Base-by-base conservation (phyloP, 2,113 vertebrate species). In the Scomber scombrus region DNA sequence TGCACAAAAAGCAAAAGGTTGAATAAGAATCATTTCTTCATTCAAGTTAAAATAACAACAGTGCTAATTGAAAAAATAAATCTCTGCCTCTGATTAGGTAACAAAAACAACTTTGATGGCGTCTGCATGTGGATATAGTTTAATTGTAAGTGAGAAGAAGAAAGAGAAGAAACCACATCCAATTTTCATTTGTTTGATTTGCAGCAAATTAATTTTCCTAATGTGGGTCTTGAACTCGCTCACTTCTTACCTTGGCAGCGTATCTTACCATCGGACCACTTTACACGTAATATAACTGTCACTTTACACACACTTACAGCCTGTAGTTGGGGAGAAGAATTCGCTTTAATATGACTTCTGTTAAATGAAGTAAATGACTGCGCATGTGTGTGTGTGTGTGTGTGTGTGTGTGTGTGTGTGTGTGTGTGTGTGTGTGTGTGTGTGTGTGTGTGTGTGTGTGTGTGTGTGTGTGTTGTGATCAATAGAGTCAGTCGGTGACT, bases 401-500 rank as follows among this genome's bases (percentile, higher is more conserved):
- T 56, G 68, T 55, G 40, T 63, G 11, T 66, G 67, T 19, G 34
- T 62, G 46, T 45, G 13, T 21, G 57, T 18, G 62, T 55, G 62
- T 58, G 50, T 14, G 74, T 18, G 40, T 23, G 46, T 72, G 52
- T 26, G 55, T 63, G 52, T 56, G 34, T 68, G 34, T 56, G 68
- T 55, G 40, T 63, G 11, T 66, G 67, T 19, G 34, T 62, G 46
- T 45, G 13, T 21, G 57, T 18, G 62, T 55, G 62, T 58, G 50
- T 14, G 74, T 18, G 40, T 23, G 46, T 72, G 52, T 26, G 55
- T 63, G 52, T 56, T 64, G 86, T 29, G 71, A 93, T 93, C 86
- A 81, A 91, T 91, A 80, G 84, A 75, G 26, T 34, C 73, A 78
- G 78, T 72, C 72, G 78, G 75, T 51, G 68, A 69, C 63, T 77